These are phyloP conservation scores for Pelochelys cantorii DNA, from an alignment of 2,797 vertebrate genomes.

Conservation along the genomic window DNA sequence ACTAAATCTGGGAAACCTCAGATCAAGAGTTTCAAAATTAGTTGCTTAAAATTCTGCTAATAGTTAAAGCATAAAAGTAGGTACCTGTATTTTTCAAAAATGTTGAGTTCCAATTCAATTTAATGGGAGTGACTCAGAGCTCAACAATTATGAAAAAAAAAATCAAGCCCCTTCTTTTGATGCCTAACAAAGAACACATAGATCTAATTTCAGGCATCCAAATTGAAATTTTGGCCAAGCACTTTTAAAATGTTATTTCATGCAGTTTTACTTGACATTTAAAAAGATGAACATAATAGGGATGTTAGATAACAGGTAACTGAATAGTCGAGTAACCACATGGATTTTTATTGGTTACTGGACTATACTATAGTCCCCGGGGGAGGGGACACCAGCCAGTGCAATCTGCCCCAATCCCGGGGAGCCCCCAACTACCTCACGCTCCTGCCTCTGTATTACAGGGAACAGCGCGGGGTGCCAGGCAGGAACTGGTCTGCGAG, in stretches of 20 bases:
- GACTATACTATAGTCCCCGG: too few species aligned
- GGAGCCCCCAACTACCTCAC: too few species aligned
- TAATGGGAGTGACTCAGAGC: not conserved
- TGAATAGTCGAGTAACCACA: too few species aligned
- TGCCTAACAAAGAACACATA: not conserved
- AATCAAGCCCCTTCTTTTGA: fast-evolving
- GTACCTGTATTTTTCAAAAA: not conserved
- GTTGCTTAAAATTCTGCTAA: not conserved
- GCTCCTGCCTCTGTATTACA: too few species aligned
- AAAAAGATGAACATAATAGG: not conserved
- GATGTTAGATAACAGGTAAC: too few species aligned
- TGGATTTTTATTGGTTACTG: too few species aligned
- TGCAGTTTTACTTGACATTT: not conserved
- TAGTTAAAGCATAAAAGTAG: not conserved
- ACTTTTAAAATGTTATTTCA: not conserved
- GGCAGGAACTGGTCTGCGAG: too few species aligned
- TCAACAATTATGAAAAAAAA: conserved; percentile 3
- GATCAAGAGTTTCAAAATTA: not conserved
- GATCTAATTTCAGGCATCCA: not conserved
- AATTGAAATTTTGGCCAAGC: fast-evolving
- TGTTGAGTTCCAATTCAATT: not conserved
- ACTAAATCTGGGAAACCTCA: not conserved
- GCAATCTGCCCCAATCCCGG: too few species aligned
- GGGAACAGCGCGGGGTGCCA: too few species aligned
- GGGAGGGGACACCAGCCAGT: too few species aligned